Evolutionary conservation across 2,888 invertebrate genomes (phyloP), one percentile per base, ranked within the genome.

Genomic region (Pseudococcus viburni): DNA sequence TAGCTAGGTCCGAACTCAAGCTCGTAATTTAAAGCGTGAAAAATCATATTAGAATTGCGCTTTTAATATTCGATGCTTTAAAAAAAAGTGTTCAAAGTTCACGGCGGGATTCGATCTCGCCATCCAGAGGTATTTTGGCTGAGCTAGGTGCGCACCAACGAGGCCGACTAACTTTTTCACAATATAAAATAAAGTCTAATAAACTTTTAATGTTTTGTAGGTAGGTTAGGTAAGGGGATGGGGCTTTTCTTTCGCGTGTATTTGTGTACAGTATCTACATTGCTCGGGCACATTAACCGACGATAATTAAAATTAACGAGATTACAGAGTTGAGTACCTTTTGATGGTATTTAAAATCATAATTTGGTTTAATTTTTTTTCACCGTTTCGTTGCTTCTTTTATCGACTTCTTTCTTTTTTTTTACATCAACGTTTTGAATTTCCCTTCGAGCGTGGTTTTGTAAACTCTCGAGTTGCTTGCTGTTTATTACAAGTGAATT

Each of bases 311-410:
- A 39, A 33, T 73, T 33, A 73, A 73, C 33, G 17, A 33, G 15
- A 33, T 73, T 33, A 73, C 39, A 15, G 12, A 73, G 73, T 39
- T 39, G 73, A 73, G 26, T 39, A 73, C 73, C 33, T 73, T 73
- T 64, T 64, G 64, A 64, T 73, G 73, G 33, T 33, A 73, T 39
- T 73, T 73, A 73, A 33, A 73, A 73, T 73, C 26, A 73, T 73
- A 39, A 73, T 73, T 73, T 33, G 26, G 73, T 73, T n/a, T 39
- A 15, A 33, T 33, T 7, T 17, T 39, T 73, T 73, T 33, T 73
- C 17, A 33, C 42, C 5, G 8, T 73, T 39, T 17, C 73, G 26
- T 9, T 39, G 73, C 17, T 39, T 39, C 26, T 39, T 42, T 73
- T 73, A 73, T 26, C 33, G 73, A 73, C 33, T 26, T 19, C 9